Evolutionary conservation across 1,140 invertebrate species (phyloP).

Genomic region (Phymastichus coffea): DNA sequence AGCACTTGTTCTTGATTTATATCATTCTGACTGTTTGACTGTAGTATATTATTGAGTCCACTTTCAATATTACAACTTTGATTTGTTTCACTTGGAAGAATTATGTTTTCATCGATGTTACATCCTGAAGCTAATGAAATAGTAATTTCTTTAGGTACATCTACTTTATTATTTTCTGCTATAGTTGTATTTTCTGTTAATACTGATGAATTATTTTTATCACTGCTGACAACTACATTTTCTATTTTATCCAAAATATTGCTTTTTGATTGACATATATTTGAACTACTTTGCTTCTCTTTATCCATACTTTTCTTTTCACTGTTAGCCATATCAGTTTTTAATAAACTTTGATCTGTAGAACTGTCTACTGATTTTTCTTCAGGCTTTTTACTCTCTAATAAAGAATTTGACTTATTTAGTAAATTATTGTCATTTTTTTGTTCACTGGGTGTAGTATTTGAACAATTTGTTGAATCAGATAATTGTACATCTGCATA

Average conservation of each 20-base stretch:
- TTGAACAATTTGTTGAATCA: background rate
- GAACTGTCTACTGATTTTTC: background rate
- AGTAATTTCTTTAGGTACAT: background rate
- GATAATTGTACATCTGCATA: background rate
- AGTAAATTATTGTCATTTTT: background rate
- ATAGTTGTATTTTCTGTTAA: conserved; percentile 30
- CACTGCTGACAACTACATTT: background rate
- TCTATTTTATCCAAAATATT: conserved; percentile 9
- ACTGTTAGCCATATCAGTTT: background rate
- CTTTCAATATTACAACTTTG: conserved; percentile 42
- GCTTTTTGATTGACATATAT: background rate
- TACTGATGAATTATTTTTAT: conserved; percentile 11
- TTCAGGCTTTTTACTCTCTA: conserved; percentile 17
- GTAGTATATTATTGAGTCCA: conserved; percentile 44
- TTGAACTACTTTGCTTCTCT: conserved; percentile 4
- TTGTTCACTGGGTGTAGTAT: background rate
- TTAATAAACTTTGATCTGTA: conserved; percentile 1
- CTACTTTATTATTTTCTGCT: conserved; percentile 14
- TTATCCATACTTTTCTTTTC: background rate
- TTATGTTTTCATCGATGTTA: conserved; percentile 31
- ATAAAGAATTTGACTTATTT: conserved; percentile 9
- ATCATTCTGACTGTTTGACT: conserved; percentile 33
- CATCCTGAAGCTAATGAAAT: conserved; percentile 8
- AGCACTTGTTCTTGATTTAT: conserved; percentile 31
- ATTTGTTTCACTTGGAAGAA: conserved; percentile 30